These are phyloP conservation scores for Lycaena phlaeas DNA, from an alignment of 2,888 invertebrate species.

Conservation along the genomic window DNA sequence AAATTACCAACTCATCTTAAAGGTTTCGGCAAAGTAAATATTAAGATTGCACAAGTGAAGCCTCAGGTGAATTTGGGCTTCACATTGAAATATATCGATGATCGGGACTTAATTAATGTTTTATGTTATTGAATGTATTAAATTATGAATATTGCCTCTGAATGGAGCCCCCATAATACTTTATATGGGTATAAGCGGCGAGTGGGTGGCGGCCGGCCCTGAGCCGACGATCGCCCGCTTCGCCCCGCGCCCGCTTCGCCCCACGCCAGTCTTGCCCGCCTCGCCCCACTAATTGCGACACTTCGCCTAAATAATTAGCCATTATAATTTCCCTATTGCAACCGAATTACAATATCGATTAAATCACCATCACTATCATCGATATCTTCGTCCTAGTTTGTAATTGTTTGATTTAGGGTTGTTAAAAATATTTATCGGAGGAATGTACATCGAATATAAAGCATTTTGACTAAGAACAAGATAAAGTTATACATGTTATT, in stretches of 20 bases:
- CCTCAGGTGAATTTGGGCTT: neutral
- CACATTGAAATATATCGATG: neutral
- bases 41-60: too few relatives aligned
- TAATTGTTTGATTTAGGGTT: neutral
- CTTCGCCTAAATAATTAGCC: conserved; percentile 44
- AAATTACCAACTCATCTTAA: too few relatives aligned
- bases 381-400: too few relatives aligned
- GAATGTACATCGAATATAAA: too few relatives aligned
- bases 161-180: conserved; percentile 50
- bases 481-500: too few relatives aligned
- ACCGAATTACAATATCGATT: neutral
- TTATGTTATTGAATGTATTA: conserved; percentile 38
- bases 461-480: too few relatives aligned
- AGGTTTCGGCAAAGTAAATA: too few relatives aligned
- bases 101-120: conserved; percentile 6
- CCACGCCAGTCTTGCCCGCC: conserved; percentile 54
- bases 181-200: conserved; percentile 64
- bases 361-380: neutral
- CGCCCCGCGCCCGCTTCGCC: too few relatives aligned
- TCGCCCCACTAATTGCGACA: conserved; percentile 52
- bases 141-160: conserved; percentile 59
- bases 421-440: too few relatives aligned
- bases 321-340: conserved; percentile 22
- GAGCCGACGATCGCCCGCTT: conserved; percentile 51
- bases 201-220: conserved; percentile 68